Conservation (phyloP, 2,113 vertebrate species). For the Eublepharis macularius region DNA sequence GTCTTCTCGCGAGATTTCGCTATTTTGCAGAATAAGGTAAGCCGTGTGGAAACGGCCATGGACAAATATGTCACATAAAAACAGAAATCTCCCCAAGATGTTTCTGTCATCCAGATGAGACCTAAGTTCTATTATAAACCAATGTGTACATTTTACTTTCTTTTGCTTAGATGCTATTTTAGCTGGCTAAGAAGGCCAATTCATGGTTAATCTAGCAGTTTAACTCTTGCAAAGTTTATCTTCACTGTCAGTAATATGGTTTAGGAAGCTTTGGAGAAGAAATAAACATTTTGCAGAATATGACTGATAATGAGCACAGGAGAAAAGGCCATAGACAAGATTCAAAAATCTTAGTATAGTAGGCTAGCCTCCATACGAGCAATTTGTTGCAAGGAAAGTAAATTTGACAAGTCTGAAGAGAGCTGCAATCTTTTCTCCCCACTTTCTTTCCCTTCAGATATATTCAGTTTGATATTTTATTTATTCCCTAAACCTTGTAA, state of each 20-base stretch:
- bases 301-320: not conserved
- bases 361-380: not conserved
- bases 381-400: not conserved
- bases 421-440: conserved; percentile 3
- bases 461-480: conserved; percentile 39
- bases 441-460: not conserved
- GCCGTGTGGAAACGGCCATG: no score
- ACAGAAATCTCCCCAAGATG: no score
- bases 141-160: not conserved
- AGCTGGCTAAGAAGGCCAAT: not conserved
- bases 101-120: no score
- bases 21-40: no score
- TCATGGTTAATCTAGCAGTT: not conserved
- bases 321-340: not conserved
- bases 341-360: not conserved
- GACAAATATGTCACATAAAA: no score
- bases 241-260: not conserved
- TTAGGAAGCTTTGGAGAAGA: not conserved
- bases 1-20: no score
- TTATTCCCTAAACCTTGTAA: conserved; percentile 25
- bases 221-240: not conserved
- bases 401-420: not conserved
- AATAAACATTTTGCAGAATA: not conserved
- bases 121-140: not conserved
- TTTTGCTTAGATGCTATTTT: not conserved